Base-by-base conservation (phyloP, 2,888 invertebrate species). In the Mythimna lalbum region DNA sequence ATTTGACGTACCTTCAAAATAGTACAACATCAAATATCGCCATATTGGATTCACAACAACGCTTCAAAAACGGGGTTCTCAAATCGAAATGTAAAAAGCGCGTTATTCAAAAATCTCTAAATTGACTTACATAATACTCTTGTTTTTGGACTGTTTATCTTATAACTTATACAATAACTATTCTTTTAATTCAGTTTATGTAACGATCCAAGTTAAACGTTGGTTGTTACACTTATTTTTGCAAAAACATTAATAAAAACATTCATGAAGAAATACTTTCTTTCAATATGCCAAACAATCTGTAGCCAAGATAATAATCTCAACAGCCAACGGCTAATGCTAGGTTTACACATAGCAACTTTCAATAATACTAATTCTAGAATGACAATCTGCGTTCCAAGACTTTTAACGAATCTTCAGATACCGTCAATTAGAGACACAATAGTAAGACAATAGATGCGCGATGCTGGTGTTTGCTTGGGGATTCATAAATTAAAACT, bases 21-120 rank as follows among this genome's bases (percentile, higher is more conserved):
- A 95, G 93, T 93, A 94, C 93, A 96, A 96, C 96, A 96, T 96
- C 95, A 95, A 95, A 93, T 95, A 94, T 94, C 97, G 97, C 97
- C 97, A 97, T 97, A 96, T 97, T 97, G 97, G 96, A 97, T 97
- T 96, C 96, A 97, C 97, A 97, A 97, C 97, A 97, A 97, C 97
- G 97, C 97, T 96, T 96, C 94, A 96, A 96, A 96, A 90, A 87
- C 86, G 96, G 96, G 96, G 96, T 95, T 96, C 95, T 91, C 96
- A 94, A 93, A 91, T 90, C 82, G 86, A 91, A 88, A 62, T 73
- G 53, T 64, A 85, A 89, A 88, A 83, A 73, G 96, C 94, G 95
- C 90, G 81, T 87, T 86, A 83, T 93, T 87, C 85, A 94, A 94
- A 75, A 65, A 63, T 19, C 39, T 47, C 6, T 7, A 31, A 53